Base-by-base conservation (phyloP, 1,140 invertebrate species). In the Zophobas morio region DNA sequence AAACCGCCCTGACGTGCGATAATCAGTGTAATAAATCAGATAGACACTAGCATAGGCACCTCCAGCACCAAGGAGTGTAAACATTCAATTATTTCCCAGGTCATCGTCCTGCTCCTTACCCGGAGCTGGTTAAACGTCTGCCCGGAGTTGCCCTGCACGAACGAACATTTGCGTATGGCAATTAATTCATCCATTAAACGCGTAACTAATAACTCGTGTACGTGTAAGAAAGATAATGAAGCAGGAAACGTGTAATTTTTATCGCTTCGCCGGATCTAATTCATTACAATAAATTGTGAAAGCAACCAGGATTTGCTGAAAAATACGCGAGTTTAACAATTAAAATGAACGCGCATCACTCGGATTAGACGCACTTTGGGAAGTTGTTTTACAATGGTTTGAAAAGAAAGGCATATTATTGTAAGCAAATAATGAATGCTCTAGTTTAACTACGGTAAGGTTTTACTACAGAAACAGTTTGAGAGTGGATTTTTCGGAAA, bases 121-220 rank as follows among this genome's bases (percentile, higher is more conserved):
- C 49, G 49, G 47, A 53, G 49, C 54, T 54, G 20, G 54, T 66
- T 66, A 66, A 66, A 66, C 60, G 35, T 39, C 8, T 66, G 36
- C 56, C 60, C 60, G 60, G 60, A 66, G 70, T 60, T 74, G 53
- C 53, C 37, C 72, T 46, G 72, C 72, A 74, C 60, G 72, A 74
- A 46, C 54, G 72, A 56, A 32, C 72, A 74, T 74, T 57, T 35
- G 72, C 72, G 39, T 57, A 56, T 74, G 33, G 51, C 70, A 54
- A 72, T 72, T 72, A 72, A 72, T 72, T 35, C 54, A 74, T 73
- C 71, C 71, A 73, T 73, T 73, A 73, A 66, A 73, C 71, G 47
- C 71, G 60, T 56, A 73, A 54, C 71, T 73, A 73, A 73, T 73
- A 66, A 66, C n/a, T 46, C 39, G 37, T 66, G 39, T 66, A 66